These are phyloP conservation scores for Atta cephalotes DNA, from an alignment of 1,140 invertebrate species.

Conservation along the genomic window DNA sequence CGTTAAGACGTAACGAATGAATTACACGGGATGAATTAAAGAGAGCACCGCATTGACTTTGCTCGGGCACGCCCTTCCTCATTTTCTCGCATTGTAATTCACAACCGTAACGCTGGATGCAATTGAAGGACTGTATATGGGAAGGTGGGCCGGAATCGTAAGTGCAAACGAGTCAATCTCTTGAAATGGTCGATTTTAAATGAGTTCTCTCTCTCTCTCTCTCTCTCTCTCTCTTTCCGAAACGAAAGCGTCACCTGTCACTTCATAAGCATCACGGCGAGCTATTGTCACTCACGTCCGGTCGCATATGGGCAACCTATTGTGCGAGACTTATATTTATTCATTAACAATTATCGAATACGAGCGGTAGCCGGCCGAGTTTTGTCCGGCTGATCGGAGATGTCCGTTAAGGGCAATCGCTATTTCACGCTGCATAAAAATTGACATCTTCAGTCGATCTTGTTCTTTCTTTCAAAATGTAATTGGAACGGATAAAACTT, in stretches of 20 bases:
- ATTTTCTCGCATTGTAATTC: constrained; percentile 62
- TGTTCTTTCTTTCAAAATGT: neutral
- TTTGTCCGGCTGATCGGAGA: constrained; percentile 68
- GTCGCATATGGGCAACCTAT: constrained; percentile 71
- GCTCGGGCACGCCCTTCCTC: constrained; percentile 52
- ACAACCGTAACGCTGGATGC: constrained; percentile 43
- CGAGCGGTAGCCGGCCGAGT: constrained; percentile 59
- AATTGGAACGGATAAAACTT: neutral
- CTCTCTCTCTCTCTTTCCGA: neutral
- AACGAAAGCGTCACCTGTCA: constrained; percentile 76
- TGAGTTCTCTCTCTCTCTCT: constrained; percentile 45
- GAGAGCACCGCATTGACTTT: constrained; percentile 59
- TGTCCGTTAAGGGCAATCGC: constrained; percentile 48
- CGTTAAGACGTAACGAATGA: constrained; percentile 46
- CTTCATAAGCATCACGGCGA: constrained; percentile 67
- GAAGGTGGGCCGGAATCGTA: constrained; percentile 35
- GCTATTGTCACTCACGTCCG: constrained; percentile 78
- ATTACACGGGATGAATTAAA: constrained; percentile 56
- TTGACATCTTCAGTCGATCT: constrained; percentile 28
- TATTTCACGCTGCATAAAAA: constrained; percentile 53
- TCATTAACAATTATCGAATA: constrained; percentile 80
- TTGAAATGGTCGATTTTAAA: constrained; percentile 71
- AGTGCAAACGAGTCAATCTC: constrained; percentile 70
- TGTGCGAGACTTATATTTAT: constrained; percentile 80
- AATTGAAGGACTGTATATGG: constrained; percentile 36